Conservation (phyloP, 2,113 vertebrate genomes). For the Castor canadensis region DNA sequence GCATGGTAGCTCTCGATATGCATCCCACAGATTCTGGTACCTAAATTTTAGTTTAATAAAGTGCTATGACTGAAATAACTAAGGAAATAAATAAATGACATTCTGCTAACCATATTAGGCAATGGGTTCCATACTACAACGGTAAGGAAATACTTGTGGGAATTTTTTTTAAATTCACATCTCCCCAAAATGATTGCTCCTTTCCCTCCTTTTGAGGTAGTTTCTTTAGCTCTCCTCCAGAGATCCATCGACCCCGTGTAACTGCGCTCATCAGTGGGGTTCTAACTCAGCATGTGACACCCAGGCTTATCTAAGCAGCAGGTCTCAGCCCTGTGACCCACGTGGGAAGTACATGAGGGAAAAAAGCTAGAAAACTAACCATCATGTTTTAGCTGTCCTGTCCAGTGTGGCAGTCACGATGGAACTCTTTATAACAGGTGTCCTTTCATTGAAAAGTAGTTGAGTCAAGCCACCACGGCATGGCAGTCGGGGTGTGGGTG, state of each 20-base stretch:
- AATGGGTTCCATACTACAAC: background rate
- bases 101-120: background rate
- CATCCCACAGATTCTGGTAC: background rate
- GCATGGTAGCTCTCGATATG: background rate
- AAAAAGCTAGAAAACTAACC: background rate
- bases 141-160: background rate
- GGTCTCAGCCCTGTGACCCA: background rate
- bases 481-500: background rate
- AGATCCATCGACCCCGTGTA: background rate
- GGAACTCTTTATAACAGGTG: background rate
- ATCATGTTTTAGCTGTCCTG: background rate
- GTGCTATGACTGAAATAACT: background rate
- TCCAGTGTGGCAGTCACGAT: background rate
- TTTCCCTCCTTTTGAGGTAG: background rate
- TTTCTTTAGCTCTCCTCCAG: background rate
- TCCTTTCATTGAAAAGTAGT: background rate
- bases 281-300: background rate
- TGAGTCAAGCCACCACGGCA: background rate
- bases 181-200: slow-evolving; percentile 28
- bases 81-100: background rate
- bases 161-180: slow-evolving; percentile 42
- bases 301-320: background rate
- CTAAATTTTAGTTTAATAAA: background rate
- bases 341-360: background rate
- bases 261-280: background rate